These are phyloP conservation scores for Drosophila pseudoananassae DNA, from an alignment of 1,140 invertebrate genomes.

Conservation along the genomic window DNA sequence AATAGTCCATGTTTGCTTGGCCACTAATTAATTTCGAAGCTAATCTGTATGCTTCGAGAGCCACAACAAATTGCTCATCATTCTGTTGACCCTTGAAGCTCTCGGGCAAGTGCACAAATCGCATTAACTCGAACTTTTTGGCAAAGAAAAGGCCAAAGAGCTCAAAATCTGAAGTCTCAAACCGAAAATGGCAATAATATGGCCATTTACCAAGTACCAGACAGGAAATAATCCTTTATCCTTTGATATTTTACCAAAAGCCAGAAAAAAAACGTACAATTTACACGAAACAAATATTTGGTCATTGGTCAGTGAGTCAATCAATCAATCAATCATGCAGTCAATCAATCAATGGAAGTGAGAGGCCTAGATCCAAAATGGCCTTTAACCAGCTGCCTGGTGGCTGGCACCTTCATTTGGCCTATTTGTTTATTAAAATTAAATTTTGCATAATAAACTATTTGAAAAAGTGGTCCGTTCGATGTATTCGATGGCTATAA, in stretches of 20 bases:
- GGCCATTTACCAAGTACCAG: conserved; percentile 9
- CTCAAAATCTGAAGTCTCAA: neutral
- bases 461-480: conserved; percentile 34
- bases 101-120: neutral
- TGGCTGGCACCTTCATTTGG: conserved; percentile 25
- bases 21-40: neutral
- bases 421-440: conserved; percentile 74
- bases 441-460: conserved; percentile 77
- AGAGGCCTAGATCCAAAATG: conserved; percentile 14
- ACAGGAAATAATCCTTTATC: conserved; percentile 2
- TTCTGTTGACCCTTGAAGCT: too few species aligned
- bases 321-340: conserved; percentile 10
- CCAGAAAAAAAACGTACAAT: neutral
- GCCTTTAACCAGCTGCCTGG: neutral
- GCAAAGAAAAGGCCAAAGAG: neutral
- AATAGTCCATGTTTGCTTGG: neutral
- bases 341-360: conserved; percentile 35
- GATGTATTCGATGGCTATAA: conserved; percentile 16
- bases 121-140: neutral
- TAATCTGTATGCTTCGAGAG: neutral
- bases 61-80: neutral
- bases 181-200: conserved; percentile 36
- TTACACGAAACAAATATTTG: neutral
- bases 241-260: too few species aligned
- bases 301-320: conserved; percentile 1